Percentiles rank a stretch among this genome's conserved stretches.
Evolutionary conservation across 2,113 vertebrate species (phyloP).

Genomic region (Riparia riparia): DNA sequence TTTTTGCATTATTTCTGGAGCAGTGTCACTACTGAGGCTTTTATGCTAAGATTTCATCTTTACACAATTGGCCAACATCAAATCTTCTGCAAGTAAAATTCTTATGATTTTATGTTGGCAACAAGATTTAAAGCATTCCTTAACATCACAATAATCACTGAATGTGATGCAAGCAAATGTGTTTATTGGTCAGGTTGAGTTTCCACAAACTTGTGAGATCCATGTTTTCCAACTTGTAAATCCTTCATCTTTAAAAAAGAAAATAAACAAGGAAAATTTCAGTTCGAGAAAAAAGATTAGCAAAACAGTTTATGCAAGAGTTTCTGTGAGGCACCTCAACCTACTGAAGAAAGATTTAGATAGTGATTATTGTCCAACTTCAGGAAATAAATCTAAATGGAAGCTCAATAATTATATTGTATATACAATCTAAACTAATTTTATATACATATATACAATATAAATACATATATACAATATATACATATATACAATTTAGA

Average conservation of each 20-base stretch:
- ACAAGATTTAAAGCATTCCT: conserved; percentile 25
- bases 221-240: not conserved
- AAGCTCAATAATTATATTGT: not conserved
- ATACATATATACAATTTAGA: no score
- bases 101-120: not conserved
- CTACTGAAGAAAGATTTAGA: not conserved
- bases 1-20: conserved; percentile 10
- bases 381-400: not conserved
- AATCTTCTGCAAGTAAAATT: not conserved
- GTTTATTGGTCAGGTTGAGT: not conserved
- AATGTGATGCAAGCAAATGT: not conserved
- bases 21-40: not conserved
- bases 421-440: no score
- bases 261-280: not conserved
- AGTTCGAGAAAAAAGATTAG: not conserved
- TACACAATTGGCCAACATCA: not conserved
- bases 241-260: not conserved
- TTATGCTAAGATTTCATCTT: conserved; percentile 6
- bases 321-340: not conserved
- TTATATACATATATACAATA: no score
- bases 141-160: not conserved
- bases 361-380: not conserved
- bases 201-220: not conserved
- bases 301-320: not conserved
- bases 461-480: no score